Evolutionary conservation across 2,113 vertebrate genomes (phyloP).

Genomic region (Meleagris gallopavo): DNA sequence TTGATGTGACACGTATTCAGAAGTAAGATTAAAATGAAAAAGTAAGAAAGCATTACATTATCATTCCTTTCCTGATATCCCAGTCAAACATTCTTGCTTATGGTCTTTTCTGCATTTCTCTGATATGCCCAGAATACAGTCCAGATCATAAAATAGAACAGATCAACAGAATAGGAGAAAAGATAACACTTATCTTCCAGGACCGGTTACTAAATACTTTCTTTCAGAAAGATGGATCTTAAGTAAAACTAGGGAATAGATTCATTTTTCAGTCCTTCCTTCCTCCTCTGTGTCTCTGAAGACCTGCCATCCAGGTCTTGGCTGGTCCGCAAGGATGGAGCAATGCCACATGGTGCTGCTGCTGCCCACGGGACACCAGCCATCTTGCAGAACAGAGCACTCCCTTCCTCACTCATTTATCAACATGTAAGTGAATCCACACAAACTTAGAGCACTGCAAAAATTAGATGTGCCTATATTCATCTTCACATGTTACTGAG

Average conservation of each 20-base stretch:
- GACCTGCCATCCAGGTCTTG: not conserved
- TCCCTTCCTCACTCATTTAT: no score
- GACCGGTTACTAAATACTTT: not conserved
- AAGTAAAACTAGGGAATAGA: not conserved
- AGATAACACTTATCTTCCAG: rapidly evolving
- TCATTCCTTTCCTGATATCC: not conserved
- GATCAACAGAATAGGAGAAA: not conserved
- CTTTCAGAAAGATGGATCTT: not conserved
- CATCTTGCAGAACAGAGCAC: not conserved
- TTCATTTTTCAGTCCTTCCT: not conserved
- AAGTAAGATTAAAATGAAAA: not conserved
- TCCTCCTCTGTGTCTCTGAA: not conserved
- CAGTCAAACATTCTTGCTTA: not conserved
- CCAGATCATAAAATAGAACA: not conserved
- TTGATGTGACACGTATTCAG: not conserved
- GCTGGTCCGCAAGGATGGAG: not conserved
- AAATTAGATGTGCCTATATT: rapidly evolving
- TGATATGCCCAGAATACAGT: not conserved
- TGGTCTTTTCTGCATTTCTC: not conserved
- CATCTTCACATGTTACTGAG: rapidly evolving
- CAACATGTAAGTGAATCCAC: not conserved
- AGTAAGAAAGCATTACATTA: not conserved
- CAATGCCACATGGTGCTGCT: not conserved
- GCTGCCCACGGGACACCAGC: not conserved
- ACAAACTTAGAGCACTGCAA: not conserved